A percentile compares a stretch with the other conserved stretches of the same genome.
Evolutionary conservation across 2,797 vertebrate genomes (phyloP).

Genomic region (Acropternis orthonyx): DNA sequence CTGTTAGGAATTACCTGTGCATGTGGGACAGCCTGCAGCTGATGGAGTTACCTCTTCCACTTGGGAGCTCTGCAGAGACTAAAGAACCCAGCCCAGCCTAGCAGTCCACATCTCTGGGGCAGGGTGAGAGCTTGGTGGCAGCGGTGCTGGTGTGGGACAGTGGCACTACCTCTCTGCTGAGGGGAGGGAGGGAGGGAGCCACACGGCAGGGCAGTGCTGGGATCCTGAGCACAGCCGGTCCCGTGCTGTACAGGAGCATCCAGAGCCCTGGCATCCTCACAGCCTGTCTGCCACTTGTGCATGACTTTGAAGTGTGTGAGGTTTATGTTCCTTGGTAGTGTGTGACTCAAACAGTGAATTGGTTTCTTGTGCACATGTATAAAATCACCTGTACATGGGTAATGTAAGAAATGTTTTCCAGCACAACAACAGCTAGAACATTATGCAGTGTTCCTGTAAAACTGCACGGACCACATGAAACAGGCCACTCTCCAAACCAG

Average conservation of each 20-base stretch:
- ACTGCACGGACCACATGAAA: not conserved
- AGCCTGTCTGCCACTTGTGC: not conserved
- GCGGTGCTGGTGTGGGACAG: too few species aligned
- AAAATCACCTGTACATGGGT: not conserved
- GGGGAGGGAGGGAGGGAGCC: not conserved
- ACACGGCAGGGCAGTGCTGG: not conserved
- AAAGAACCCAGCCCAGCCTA: not conserved
- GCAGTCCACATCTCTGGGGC: not conserved
- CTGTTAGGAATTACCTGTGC: too few species aligned
- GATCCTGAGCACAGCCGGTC: not conserved
- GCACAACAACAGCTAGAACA: not conserved
- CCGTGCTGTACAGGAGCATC: accelerated
- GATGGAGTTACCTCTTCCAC: too few species aligned
- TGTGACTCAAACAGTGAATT: not conserved
- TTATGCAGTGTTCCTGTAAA: not conserved
- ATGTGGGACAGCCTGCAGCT: too few species aligned
- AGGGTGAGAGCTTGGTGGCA: not conserved
- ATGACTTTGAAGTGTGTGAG: not conserved
- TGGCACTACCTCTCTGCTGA: too few species aligned
- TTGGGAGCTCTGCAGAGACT: not conserved
- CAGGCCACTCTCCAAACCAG: not conserved
- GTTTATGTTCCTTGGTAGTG: not conserved
- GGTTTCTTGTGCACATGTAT: not conserved
- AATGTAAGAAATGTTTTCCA: not conserved
- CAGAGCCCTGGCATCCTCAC: not conserved